Percentiles rank a stretch among this genome's conserved stretches.
Conservation (phyloP, 2,888 invertebrate species). For the Conops quadrifasciatus region DNA sequence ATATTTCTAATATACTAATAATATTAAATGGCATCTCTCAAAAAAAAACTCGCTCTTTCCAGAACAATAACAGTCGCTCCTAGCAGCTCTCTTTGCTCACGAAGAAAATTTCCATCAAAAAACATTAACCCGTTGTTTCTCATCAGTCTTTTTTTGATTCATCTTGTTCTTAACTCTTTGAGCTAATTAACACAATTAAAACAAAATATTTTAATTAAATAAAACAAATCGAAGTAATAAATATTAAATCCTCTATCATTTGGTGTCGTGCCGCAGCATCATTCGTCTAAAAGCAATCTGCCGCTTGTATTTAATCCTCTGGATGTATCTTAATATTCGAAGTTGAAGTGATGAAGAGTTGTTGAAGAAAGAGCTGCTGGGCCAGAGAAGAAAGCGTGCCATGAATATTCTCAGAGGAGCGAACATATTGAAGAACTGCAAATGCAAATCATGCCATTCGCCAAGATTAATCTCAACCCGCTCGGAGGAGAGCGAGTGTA, state of each 20-base stretch:
- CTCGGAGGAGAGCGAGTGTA: slow-evolving; percentile 13
- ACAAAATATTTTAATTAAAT: slow-evolving; percentile 21
- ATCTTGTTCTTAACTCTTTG: too few species aligned
- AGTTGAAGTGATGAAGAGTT: too few species aligned
- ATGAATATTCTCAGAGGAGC: slow-evolving; percentile 43
- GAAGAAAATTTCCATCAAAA: too few species aligned
- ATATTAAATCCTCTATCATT: slow-evolving; percentile 4
- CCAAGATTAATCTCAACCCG: slow-evolving; percentile 50
- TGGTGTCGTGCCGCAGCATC: background rate
- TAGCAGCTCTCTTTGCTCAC: too few species aligned
- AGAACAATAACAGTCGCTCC: too few species aligned
- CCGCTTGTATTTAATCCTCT: slow-evolving; percentile 10
- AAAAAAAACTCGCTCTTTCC: too few species aligned
- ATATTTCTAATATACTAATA: too few species aligned
- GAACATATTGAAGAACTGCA: slow-evolving; percentile 53
- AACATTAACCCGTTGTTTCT: too few species aligned
- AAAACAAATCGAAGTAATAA: slow-evolving; percentile 27
- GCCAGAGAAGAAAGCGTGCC: too few species aligned
- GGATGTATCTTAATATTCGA: background rate
- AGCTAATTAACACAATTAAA: background rate
- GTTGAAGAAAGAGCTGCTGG: too few species aligned
- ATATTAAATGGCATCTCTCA: too few species aligned
- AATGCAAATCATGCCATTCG: slow-evolving; percentile 53
- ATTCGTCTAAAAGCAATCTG: background rate
- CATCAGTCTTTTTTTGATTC: too few species aligned